Base-by-base conservation (phyloP, 2,888 invertebrate species). In the Eucriotettix oculatus region DNA sequence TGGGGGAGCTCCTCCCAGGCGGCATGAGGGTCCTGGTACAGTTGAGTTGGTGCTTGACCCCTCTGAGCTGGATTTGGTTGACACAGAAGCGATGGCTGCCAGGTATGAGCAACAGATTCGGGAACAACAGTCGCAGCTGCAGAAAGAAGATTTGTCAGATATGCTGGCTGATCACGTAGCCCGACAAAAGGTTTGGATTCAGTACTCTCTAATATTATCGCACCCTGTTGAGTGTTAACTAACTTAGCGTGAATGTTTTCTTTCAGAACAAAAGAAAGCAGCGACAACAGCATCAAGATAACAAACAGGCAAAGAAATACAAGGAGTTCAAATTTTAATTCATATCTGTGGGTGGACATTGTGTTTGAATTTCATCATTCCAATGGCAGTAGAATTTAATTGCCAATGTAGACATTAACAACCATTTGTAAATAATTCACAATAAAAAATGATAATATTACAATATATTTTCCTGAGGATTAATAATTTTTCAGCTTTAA, bases 141-240 rank as follows among this genome's bases (percentile, higher is more conserved):
- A 88, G 69, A 87, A 90, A 66, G 98, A 98, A 76, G 98, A 99
- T 78, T 80, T 98, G 54, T 94, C 94, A 40, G 98, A 99, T 73
- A 97, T 99, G 96, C 82, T 98, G 69, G 97, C 96, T 9, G 98
- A 98, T 74, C 98, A 99, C 72, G 93, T 95, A 53, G 95, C 96
- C 16, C 83, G 95, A 66, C 96, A 97, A 73, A 96, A 94, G 83
- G 90, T 90, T 69, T 65, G 54, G 63, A 75, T 48, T 42, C 17
- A 54, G 17, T 14, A 60, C 52, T 54, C 16, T 17, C 44, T 29
- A 17, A 55, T 16, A 12, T 61, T 42, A 59, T 41, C n/a, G 29
- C 17, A 29, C 16, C 56, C 16, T 58, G 40, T 7, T 42, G 44
- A 11, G 56, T 52, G 54, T 29, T 2, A 44, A 11, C 14, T 29